These are phyloP conservation scores for Tychaedon coryphoeus DNA, from an alignment of 2,113 vertebrate genomes.

Conservation along the genomic window DNA sequence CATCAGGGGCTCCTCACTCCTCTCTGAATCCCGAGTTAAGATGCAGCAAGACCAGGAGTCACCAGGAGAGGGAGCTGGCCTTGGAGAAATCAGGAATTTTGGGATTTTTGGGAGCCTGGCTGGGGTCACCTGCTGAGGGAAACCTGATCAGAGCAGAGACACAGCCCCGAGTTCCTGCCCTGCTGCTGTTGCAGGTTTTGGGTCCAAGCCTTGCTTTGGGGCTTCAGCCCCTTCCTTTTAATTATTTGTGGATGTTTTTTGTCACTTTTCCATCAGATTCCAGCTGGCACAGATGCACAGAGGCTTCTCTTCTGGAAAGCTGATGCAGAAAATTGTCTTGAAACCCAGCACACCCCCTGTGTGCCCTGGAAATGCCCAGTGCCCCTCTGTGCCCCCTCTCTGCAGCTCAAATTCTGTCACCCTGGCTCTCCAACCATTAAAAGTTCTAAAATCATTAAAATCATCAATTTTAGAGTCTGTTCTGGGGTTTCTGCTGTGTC, in stretches of 20 bases:
- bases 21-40: fast-evolving
- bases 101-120: not conserved
- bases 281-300: fast-evolving
- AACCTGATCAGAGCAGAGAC: not conserved
- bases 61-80: not conserved
- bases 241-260: not conserved
- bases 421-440: not conserved
- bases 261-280: fast-evolving
- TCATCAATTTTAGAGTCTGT: not conserved
- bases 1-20: not conserved
- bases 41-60: fast-evolving
- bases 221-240: not conserved
- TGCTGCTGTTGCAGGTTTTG: not conserved
- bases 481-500: not conserved
- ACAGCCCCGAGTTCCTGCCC: not conserved
- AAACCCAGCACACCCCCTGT: not conserved
- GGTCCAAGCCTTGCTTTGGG: not conserved
- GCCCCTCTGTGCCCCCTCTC: not conserved
- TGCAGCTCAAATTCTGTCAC: not conserved
- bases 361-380: not conserved
- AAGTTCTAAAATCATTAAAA: not conserved
- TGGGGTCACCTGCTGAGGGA: fast-evolving
- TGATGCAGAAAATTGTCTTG: not conserved
- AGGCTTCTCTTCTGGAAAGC: not conserved
- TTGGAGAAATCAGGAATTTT: fast-evolving